Evolutionary conservation across 1,140 invertebrate species (phyloP), one percentile per base, ranked within the genome.

Genomic region (Battus philenor): DNA sequence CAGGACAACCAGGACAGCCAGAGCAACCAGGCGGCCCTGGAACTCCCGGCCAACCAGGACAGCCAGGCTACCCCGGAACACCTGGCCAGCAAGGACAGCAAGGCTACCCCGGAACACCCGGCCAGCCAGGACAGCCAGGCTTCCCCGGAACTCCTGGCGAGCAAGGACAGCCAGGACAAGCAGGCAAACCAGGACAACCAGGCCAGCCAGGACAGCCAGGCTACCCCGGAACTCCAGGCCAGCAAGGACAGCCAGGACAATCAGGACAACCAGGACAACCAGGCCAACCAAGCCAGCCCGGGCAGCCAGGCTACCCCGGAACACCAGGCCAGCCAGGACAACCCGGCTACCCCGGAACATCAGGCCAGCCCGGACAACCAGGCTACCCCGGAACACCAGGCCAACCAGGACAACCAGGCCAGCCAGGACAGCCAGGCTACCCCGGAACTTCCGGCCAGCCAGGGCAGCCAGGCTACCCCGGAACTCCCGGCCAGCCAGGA

Each of bases 341-440:
- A 49, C 62, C 67, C 33, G 68, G 70, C 24, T 9, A 34, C 30
- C 66, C 65, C 52, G 61, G 66, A 11, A 34, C 27, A 9, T 56
- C 48, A 30, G 49, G 50, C 4, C 24, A 47, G 22, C 50, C 50
- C 0, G 49, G 54, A 20, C 30, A 57, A 50, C 54, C 44, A 15
- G 54, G 59, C 4, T 27, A 48, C 33, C 52, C 57, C 13, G 60
- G 59, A 1, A 39, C 53, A 38, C 53, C 57, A 36, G 60, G 63
- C 20, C 8, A 50, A n/a, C 55, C 56, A 10, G 57, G 55, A 3
- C 18, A 53, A 22, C 47, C 57, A 15, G 44, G 60, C 13, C 33
- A 31, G 29, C 50, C 50, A 34, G 52, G 56, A n/a, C n/a, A n/a
- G n/a, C n/a, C n/a, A n/a, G n/a, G n/a, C n/a, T n/a, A n/a, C n/a